Percentiles rank a stretch among this genome's conserved stretches.
phyloP scores from a whole-genome alignment of 64 coral and sea anemone species.

The Catalaphyllia jardinei region DNA sequence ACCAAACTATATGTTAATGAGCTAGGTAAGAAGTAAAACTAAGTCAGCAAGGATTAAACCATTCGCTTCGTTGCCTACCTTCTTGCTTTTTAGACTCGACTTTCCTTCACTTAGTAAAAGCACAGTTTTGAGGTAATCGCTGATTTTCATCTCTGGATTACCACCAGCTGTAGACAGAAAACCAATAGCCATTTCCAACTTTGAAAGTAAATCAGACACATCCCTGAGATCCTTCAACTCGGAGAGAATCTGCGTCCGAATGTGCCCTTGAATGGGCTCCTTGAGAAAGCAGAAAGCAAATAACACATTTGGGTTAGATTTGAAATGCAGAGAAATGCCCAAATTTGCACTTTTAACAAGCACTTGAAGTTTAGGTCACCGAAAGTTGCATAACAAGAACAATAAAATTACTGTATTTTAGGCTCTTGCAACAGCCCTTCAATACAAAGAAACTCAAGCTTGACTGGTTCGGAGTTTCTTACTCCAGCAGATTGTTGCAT shows the following conservation, averaged over 20 bases:
- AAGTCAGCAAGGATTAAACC: not conserved
- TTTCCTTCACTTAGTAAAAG: conserved; percentile 33
- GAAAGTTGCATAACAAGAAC: too few species aligned
- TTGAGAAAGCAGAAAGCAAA: not conserved
- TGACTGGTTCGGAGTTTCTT: too few species aligned
- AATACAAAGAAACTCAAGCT: too few species aligned
- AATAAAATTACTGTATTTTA: too few species aligned
- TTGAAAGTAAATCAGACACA: conserved; percentile 47
- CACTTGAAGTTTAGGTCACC: too few species aligned
- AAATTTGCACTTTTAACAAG: too few species aligned
- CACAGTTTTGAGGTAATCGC: conserved; percentile 22
- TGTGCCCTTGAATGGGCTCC: conserved; percentile 23
- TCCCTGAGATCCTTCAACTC: conserved; percentile 58
- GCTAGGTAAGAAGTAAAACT: too few species aligned
- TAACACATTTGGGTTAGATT: not conserved
- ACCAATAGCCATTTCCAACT: conserved; percentile 66
- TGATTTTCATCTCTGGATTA: conserved; percentile 29
- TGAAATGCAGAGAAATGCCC: not conserved
- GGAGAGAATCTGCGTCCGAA: conserved; percentile 23
- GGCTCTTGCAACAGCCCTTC: too few species aligned
- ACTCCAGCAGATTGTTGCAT: too few species aligned
- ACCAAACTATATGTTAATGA: too few species aligned
- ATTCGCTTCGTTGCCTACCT: conserved; percentile 5
- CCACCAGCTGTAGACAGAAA: conserved; percentile 70
- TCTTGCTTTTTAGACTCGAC: conserved; percentile 25